These are phyloP conservation scores for Ramazzottius varieornatus DNA, from an alignment of 2,888 invertebrate genomes.

Conservation along the genomic window DNA sequence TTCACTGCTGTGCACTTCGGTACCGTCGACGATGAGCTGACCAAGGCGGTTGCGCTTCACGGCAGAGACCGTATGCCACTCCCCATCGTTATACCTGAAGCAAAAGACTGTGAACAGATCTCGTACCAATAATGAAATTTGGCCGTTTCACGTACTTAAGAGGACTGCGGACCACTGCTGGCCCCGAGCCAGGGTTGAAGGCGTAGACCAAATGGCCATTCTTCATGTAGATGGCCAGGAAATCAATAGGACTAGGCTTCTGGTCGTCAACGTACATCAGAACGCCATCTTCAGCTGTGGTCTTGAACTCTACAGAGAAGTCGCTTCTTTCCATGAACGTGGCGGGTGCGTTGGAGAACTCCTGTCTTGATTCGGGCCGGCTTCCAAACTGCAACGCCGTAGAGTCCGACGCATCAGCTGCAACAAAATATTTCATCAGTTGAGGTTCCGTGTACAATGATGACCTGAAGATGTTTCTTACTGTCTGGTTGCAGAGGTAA, in stretches of 20 bases:
- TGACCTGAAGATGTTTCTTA: no score
- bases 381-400: constrained; percentile 16
- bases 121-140: no score
- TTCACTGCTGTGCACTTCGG: constrained; percentile 27
- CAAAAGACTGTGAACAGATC: no score
- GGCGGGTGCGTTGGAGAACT: constrained; percentile 35
- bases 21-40: constrained; percentile 34
- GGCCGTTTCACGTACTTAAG: not conserved
- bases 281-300: constrained; percentile 44
- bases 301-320: constrained; percentile 50
- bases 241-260: constrained; percentile 31
- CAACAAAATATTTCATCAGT: not conserved
- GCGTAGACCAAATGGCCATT: constrained; percentile 43
- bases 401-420: not conserved
- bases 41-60: constrained; percentile 34
- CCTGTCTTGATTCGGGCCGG: constrained; percentile 30
- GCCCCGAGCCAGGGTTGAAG: constrained; percentile 42
- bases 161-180: constrained; percentile 32
- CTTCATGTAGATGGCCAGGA: constrained; percentile 44
- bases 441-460: not conserved
- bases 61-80: constrained; percentile 51
- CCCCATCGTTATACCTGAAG: constrained; percentile 36
- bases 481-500: constrained; percentile 30
- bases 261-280: constrained; percentile 46
- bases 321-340: constrained; percentile 40